Evolutionary conservation across 2,888 invertebrate genomes (phyloP).

Genomic region (Halocaridina rubra): DNA sequence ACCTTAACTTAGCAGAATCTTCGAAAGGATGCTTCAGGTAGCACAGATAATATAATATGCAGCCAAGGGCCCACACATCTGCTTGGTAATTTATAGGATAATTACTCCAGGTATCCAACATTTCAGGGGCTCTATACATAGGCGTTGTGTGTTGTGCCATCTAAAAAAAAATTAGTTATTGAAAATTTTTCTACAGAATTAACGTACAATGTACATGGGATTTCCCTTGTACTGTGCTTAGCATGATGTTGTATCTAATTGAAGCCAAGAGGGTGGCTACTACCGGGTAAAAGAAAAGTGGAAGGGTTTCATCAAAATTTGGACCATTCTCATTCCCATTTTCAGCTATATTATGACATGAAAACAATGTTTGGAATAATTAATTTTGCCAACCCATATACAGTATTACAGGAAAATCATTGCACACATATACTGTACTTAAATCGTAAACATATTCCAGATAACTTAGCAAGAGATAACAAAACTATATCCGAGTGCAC

Average conservation of each 20-base stretch:
- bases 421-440: background rate
- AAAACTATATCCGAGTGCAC: no score
- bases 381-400: no score
- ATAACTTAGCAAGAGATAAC: background rate
- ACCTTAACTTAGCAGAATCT: constrained; percentile 86
- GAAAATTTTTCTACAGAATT: no score
- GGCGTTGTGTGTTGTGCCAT: constrained; percentile 74
- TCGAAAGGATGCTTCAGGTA: constrained; percentile 97
- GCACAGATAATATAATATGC: constrained; percentile 91
- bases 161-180: constrained; percentile 65
- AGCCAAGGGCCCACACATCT: constrained; percentile 98
- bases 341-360: no score
- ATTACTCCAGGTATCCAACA: constrained; percentile 97
- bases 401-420: background rate
- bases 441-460: background rate
- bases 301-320: no score
- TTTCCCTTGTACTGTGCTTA: no score
- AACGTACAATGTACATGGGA: no score
- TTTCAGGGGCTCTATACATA: constrained; percentile 97
- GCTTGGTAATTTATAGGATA: constrained; percentile 89
- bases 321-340: no score
- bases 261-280: no score
- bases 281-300: no score
- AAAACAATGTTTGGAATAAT: no score
- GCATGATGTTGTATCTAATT: no score